A percentile compares a stretch with the other conserved stretches of the same genome.
Conservation (phyloP, 2,797 vertebrate species). For the Gadopsis marmoratus region DNA sequence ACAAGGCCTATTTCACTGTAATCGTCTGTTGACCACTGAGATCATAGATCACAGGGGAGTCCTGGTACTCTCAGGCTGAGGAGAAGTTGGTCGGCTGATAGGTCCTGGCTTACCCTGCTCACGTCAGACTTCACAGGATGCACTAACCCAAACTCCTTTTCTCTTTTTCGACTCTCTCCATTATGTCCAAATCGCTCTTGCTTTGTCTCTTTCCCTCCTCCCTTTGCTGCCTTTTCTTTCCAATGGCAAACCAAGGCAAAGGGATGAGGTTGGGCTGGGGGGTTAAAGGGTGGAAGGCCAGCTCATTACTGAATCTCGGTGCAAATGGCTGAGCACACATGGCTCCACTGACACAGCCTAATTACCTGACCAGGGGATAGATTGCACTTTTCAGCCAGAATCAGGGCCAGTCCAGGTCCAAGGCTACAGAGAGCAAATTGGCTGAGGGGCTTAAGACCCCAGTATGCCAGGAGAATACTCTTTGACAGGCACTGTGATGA, state of each 20-base stretch:
- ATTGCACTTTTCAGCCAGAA: constrained; percentile 69
- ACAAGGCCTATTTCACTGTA: constrained; percentile 66
- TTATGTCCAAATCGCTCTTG: constrained; percentile 42
- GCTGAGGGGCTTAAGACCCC: constrained; percentile 72
- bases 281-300: constrained; percentile 76
- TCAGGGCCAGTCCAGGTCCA: constrained; percentile 67
- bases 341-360: constrained; percentile 78
- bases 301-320: constrained; percentile 78
- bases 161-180: constrained; percentile 25
- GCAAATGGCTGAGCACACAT: constrained; percentile 72
- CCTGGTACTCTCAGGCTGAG: constrained; percentile 18
- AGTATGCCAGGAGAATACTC: constrained; percentile 60
- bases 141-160: constrained; percentile 33
- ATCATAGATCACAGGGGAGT: constrained; percentile 70
- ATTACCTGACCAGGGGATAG: constrained; percentile 85
- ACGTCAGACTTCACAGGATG: constrained; percentile 55
- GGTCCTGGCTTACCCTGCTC: constrained; percentile 35
- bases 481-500: constrained; percentile 68
- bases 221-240: constrained; percentile 50
- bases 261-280: constrained; percentile 58
- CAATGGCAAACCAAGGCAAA: constrained; percentile 56
- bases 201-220: constrained; percentile 20
- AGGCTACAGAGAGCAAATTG: constrained; percentile 73
- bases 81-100: constrained; percentile 48
- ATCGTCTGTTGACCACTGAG: constrained; percentile 68